phyloP scores from a whole-genome alignment of 1,140 invertebrate genomes.

The Potamilus streckersoni region DNA sequence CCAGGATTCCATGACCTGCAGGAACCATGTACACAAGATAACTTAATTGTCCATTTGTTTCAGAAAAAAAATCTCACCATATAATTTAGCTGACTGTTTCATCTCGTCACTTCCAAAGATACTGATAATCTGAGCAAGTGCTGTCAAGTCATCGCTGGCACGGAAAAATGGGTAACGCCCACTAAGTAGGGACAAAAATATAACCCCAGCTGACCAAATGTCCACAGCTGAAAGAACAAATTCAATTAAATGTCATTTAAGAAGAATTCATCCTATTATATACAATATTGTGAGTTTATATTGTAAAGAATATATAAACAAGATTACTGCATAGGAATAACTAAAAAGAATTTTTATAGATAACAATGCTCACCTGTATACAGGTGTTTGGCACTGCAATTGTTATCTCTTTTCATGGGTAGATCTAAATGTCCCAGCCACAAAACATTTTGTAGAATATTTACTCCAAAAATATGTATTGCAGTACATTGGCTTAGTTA shows the following conservation, averaged over 20 bases:
- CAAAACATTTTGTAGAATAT: too few relatives aligned
- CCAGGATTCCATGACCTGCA: too few relatives aligned
- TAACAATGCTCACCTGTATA: too few relatives aligned
- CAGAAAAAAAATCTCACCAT: constrained; percentile 72
- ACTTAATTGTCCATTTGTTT: background rate
- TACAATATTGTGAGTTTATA: background rate
- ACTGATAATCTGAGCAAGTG: constrained; percentile 85
- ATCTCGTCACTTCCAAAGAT: constrained; percentile 82
- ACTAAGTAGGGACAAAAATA: constrained; percentile 83
- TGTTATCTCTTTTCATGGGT: too few relatives aligned
- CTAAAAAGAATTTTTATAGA: too few relatives aligned
- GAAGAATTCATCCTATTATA: background rate
- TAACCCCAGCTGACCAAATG: constrained; percentile 90
- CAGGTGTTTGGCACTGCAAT: too few relatives aligned
- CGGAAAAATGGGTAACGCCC: constrained; percentile 87
- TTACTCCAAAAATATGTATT: too few relatives aligned
- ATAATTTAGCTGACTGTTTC: constrained; percentile 75
- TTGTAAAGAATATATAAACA: too few relatives aligned
- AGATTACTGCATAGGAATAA: too few relatives aligned
- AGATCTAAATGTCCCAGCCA: too few relatives aligned
- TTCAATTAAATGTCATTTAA: background rate
- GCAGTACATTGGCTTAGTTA: too few relatives aligned
- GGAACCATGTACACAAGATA: background rate
- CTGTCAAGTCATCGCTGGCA: constrained; percentile 82
- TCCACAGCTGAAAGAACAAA: constrained; percentile 78